Conservation (phyloP, 1,140 invertebrate species). For the Tyrophagus putrescentiae region DNA sequence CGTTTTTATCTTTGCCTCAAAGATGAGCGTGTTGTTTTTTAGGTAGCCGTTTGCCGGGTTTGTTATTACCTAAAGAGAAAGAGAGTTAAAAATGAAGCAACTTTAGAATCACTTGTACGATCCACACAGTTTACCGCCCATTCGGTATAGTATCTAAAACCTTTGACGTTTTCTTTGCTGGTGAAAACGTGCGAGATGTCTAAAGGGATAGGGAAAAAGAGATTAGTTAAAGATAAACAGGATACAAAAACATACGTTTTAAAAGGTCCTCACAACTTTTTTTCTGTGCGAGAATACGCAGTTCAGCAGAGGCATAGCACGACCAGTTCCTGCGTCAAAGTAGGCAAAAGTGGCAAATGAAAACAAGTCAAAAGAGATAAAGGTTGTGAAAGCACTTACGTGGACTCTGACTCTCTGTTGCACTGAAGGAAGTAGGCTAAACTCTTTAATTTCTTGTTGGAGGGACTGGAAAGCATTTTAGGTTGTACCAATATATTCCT, state of each 20-base stretch:
- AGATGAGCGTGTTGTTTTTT: conserved; percentile 82
- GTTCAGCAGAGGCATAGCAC: conserved; percentile 82
- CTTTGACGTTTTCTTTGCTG: conserved; percentile 98
- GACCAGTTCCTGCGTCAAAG: conserved; percentile 58
- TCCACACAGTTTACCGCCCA: conserved; percentile 57
- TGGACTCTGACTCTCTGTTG: conserved; percentile 85
- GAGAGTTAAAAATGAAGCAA: too few species aligned
- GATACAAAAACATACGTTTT: conserved; percentile 49
- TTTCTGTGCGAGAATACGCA: conserved; percentile 68
- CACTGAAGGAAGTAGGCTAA: conserved; percentile 64
- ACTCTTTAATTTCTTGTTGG: conserved; percentile 52
- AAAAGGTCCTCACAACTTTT: conserved; percentile 65
- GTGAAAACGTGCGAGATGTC: conserved; percentile 65
- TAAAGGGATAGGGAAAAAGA: conserved; percentile 34
- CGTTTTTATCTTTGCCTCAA: conserved; percentile 79
- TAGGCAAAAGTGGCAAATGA: neutral
- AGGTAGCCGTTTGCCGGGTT: conserved; percentile 88
- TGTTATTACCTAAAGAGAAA: conserved; percentile 53
- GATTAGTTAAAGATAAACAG: too few species aligned
- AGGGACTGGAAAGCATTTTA: conserved; percentile 34
- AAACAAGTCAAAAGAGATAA: conserved; percentile 10
- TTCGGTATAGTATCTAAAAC: conserved; percentile 85
- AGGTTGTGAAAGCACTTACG: conserved; percentile 32
- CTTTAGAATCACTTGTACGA: too few species aligned
- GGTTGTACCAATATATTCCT: neutral